phyloP scores from a whole-genome alignment of 2,797 vertebrate species.

The Anguilla obscura region DNA sequence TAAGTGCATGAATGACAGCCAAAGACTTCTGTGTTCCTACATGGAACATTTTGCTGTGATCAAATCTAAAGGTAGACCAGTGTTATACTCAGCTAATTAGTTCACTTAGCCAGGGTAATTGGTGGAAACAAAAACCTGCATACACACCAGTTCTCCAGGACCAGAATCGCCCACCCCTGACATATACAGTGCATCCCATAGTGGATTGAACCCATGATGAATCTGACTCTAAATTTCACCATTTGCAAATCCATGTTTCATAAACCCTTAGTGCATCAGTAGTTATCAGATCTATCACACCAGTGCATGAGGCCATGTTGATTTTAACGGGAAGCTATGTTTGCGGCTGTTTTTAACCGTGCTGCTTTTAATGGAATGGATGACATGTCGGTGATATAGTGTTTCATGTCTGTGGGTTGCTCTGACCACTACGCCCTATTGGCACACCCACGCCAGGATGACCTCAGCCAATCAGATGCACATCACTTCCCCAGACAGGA shows the following conservation, averaged over 20 bases:
- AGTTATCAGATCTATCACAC: neutral
- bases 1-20: too few species aligned
- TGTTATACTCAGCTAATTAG: too few species aligned
- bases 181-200: neutral
- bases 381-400: too few species aligned
- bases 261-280: neutral
- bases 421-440: neutral
- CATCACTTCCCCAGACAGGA: neutral
- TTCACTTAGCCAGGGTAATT: too few species aligned
- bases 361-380: neutral
- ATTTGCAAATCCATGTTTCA: neutral
- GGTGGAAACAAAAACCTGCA: too few species aligned
- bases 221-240: neutral
- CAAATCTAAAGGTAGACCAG: too few species aligned
- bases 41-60: too few species aligned
- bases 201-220: neutral
- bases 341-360: neutral
- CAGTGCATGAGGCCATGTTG: neutral
- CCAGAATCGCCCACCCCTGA: too few species aligned
- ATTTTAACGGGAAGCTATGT: neutral
- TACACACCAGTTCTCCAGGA: too few species aligned
- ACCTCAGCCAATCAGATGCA: neutral
- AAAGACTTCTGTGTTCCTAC: too few species aligned
- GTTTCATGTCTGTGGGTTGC: neutral
- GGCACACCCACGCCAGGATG: neutral